Percentiles rank a stretch among this genome's conserved stretches.
Evolutionary conservation across 2,888 invertebrate genomes (phyloP).

Genomic region (Campoplex nolae): DNA sequence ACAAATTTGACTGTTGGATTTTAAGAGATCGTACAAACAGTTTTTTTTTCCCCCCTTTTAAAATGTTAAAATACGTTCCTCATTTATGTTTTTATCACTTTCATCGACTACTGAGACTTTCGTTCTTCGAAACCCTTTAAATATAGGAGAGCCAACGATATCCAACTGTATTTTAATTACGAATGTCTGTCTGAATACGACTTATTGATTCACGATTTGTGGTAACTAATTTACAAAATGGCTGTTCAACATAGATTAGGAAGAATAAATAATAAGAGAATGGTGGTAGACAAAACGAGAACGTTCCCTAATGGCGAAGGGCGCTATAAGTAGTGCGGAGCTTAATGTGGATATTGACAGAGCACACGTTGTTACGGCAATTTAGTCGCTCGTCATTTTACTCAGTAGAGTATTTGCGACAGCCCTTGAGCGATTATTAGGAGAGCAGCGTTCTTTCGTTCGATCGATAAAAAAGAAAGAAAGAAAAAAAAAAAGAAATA

Average conservation of each 20-base stretch:
- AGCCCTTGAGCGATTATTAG: not conserved
- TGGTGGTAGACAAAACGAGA: not conserved
- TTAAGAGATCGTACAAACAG: not conserved
- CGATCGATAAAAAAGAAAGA: not conserved
- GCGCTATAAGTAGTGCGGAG: not conserved
- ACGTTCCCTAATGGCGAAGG: constrained; percentile 4
- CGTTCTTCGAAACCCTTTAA: not conserved
- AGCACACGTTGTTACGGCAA: constrained; percentile 10
- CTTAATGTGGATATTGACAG: constrained; percentile 12
- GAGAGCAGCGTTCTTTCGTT: not conserved
- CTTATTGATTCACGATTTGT: not conserved
- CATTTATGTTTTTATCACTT: not conserved
- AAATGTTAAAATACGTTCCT: not conserved
- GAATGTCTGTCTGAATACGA: not conserved
- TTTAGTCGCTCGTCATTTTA: constrained; percentile 28
- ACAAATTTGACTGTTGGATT: too few relatives aligned
- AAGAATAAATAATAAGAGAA: not conserved
- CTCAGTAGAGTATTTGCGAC: not conserved
- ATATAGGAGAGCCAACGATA: not conserved
- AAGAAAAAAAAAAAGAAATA: not conserved
- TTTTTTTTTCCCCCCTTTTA: not conserved
- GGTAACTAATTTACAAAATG: not conserved
- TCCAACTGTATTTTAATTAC: not conserved
- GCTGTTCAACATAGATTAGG: not conserved
- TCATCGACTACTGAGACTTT: not conserved